phyloP scores from a whole-genome alignment of 1,140 invertebrate species.

The Phocides pigmalion region DNA sequence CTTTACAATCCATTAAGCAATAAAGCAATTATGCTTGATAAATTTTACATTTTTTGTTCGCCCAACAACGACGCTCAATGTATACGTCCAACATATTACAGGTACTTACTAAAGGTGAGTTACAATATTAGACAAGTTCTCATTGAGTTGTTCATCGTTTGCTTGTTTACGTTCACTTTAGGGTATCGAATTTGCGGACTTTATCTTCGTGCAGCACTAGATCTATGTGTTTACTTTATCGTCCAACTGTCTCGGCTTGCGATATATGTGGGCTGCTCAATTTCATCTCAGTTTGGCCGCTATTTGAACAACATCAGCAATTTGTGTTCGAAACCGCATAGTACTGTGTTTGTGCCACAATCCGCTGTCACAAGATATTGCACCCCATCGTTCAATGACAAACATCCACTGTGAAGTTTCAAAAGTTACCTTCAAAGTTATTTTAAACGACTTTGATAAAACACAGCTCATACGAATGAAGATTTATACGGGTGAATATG shows the following conservation, averaged over 20 bases:
- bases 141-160: background rate
- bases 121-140: background rate
- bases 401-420: constrained; percentile 16
- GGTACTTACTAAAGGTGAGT: background rate
- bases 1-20: constrained; percentile 32
- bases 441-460: constrained; percentile 6
- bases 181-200: constrained; percentile 16
- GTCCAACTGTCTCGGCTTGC: constrained; percentile 23
- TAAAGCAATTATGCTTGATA: constrained; percentile 21
- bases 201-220: constrained; percentile 20
- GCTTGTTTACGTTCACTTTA: constrained; percentile 18
- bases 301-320: constrained; percentile 31
- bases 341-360: constrained; percentile 25
- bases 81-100: background rate
- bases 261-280: constrained; percentile 31
- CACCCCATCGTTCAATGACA: constrained; percentile 18
- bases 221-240: constrained; percentile 28
- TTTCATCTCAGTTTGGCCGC: constrained; percentile 31
- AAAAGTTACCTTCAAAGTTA: constrained; percentile 7
- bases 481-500: background rate
- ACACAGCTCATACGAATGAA: background rate
- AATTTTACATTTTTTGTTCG: constrained; percentile 10
- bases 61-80: background rate
- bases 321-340: constrained; percentile 29
- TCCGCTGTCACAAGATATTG: constrained; percentile 27